Percentiles rank a stretch among this genome's conserved stretches.
Evolutionary conservation across 2,888 invertebrate genomes (phyloP).

Genomic region (Sinohyriopsis cumingii): DNA sequence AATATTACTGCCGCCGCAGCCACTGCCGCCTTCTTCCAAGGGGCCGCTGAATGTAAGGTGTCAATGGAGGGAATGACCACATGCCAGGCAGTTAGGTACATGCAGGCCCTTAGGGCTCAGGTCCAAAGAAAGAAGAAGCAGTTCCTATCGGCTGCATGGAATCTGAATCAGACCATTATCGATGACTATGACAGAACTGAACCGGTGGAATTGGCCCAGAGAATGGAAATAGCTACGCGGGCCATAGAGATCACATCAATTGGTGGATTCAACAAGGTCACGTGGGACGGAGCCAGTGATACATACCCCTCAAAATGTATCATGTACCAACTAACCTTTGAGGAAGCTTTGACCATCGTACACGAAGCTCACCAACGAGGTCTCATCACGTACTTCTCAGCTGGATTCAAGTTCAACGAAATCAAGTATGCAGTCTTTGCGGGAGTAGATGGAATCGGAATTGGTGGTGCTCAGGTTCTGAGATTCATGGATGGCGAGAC

Average conservation of each 20-base stretch:
- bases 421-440: constrained; percentile 48
- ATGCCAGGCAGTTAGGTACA: constrained; percentile 45
- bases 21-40: constrained; percentile 46
- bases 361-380: constrained; percentile 48
- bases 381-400: constrained; percentile 49
- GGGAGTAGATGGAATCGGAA: constrained; percentile 49
- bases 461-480: constrained; percentile 49
- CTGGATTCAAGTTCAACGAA: constrained; percentile 51
- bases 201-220: not conserved
- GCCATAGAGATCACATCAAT: constrained; percentile 43
- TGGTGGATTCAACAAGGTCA: constrained; percentile 51
- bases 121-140: constrained; percentile 39
- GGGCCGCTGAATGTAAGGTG: constrained; percentile 48
- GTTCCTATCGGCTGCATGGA: constrained; percentile 50
- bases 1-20: constrained; percentile 48
- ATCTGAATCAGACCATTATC: constrained; percentile 42
- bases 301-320: constrained; percentile 53
- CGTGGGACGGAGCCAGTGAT: constrained; percentile 54
- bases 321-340: constrained; percentile 50
- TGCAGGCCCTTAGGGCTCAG: constrained; percentile 43
- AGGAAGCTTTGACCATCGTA: constrained; percentile 46
- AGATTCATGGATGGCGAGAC: constrained; percentile 48
- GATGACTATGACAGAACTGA: constrained; percentile 37
- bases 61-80: constrained; percentile 50
- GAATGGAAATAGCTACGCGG: constrained; percentile 41